Conservation (phyloP, 2,113 vertebrate genomes). For the Malurus melanocephalus region DNA sequence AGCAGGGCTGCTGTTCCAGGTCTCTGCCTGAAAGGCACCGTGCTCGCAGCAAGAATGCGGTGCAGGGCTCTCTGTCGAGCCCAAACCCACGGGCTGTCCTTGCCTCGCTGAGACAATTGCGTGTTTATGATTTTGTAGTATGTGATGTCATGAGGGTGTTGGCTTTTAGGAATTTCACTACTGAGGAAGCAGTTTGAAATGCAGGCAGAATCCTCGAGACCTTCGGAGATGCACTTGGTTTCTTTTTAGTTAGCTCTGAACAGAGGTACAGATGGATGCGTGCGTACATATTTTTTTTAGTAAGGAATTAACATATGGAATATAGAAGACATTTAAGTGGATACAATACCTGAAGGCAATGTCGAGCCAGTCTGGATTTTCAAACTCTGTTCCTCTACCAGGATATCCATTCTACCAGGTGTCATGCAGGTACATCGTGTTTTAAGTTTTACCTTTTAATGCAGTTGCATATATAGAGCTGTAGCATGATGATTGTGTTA, state of each 20-base stretch:
- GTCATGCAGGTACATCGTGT: slow-evolving; percentile 82
- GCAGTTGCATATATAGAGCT: neutral
- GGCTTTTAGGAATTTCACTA: slow-evolving; percentile 59
- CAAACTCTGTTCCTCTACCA: slow-evolving; percentile 70
- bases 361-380: slow-evolving; percentile 79
- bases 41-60: neutral
- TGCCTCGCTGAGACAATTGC: neutral
- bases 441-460: slow-evolving; percentile 44
- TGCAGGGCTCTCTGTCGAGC: slow-evolving; percentile 39
- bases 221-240: slow-evolving; percentile 6
- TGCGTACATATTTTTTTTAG: fast-evolving
- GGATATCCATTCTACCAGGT: slow-evolving; percentile 78
- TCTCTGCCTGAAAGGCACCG: neutral
- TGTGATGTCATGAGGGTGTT: slow-evolving; percentile 77
- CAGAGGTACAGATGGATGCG: neutral
- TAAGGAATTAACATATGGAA: slow-evolving; percentile 30
- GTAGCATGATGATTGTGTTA: neutral
- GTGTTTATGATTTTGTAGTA: slow-evolving; percentile 38
- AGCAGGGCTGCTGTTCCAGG: slow-evolving; percentile 50
- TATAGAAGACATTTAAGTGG: slow-evolving; percentile 17
- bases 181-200: slow-evolving; percentile 61
- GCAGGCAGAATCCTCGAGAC: slow-evolving; percentile 59
- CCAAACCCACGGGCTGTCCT: slow-evolving; percentile 24
- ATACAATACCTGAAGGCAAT: slow-evolving; percentile 64
- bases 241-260: slow-evolving; percentile 28